Evolutionary conservation across 2,797 vertebrate species (phyloP), one percentile per base, ranked within the genome.

Genomic region (Taenioides sp.): DNA sequence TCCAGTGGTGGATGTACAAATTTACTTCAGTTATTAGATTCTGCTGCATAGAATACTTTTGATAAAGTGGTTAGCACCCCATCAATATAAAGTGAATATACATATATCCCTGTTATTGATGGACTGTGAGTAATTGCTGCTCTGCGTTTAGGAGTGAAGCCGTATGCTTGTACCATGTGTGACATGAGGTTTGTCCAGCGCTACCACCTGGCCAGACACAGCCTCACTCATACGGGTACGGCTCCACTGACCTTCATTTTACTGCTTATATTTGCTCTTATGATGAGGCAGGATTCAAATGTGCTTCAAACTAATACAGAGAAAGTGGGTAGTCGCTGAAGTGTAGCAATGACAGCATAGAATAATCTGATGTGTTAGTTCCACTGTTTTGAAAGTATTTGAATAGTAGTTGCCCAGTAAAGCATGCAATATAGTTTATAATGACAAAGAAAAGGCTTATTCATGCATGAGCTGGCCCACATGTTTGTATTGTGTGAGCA

Each of bases 121-220:
- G 87, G 88, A 85, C 88, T 89, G 84, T 92, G 75, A 86, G 86
- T 90, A 80, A 84, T 85, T 71, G 88, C 86, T 91, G 86, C 88
- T 91, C 84, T 93, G 88, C 89, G 82, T 93, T 88, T 93, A 94
- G 93, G 93, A 89, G 92, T 94, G 92, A 94, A 94, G 91, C 93
- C 93, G 89, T 94, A 93, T 87, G 93, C 93, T 92, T 94, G 93
- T 84, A 92, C 93, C 91, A 93, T 94, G 92, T 94, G 92, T 82
- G 92, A 94, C 91, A 94, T 92, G 92, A 92, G 91, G 89, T 94
- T 94, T 93, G 93, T 93, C 88, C 92, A 93, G 75, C 91, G 93
- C 87, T 93, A 92, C 89, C 92, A 93, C 90, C 93, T 94, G 88
- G 91, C 93, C 4, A 92, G 93, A 91, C 93, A 94, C 92, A 93